Conservation (phyloP, 2,888 invertebrate species). For the Pegoplata infirma region DNA sequence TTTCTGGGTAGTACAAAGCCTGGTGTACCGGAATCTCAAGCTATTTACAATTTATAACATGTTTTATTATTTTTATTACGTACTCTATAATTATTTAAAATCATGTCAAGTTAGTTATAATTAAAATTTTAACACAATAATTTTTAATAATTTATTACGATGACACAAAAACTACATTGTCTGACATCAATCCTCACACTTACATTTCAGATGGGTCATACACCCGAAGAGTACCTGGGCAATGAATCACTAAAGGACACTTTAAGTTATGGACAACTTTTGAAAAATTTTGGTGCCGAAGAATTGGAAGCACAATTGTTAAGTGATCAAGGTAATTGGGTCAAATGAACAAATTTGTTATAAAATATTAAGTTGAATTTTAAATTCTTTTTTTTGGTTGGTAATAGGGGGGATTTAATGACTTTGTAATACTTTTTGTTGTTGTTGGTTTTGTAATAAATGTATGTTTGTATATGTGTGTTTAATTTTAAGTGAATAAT, state of each 20-base stretch:
- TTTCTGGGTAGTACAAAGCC: too few species aligned
- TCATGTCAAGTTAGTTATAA: not conserved
- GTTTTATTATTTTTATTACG: too few species aligned
- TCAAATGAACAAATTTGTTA: conserved; percentile 10
- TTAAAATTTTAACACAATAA: not conserved
- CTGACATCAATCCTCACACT: too few species aligned
- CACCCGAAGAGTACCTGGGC: conserved; percentile 88
- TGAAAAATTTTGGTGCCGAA: conserved; percentile 86
- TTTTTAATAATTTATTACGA: not conserved
- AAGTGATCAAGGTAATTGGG: conserved; percentile 85
- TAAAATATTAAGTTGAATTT: conserved; percentile 20
- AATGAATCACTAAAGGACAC: conserved; percentile 80
- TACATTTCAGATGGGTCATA: conserved; percentile 83
- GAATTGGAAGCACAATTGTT: conserved; percentile 84
- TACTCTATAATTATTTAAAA: too few species aligned
- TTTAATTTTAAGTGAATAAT: conserved; percentile 14
- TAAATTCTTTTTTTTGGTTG: not conserved
- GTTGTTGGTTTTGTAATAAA: not conserved
- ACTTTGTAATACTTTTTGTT: not conserved
- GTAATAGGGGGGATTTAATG: not conserved
- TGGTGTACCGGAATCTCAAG: too few species aligned
- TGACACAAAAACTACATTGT: not conserved
- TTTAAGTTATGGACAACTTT: conserved; percentile 83
- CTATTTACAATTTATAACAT: too few species aligned
- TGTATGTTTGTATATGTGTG: conserved; percentile 7